Evolutionary conservation across 2,113 vertebrate genomes (phyloP).

Genomic region (Calypte anna): DNA sequence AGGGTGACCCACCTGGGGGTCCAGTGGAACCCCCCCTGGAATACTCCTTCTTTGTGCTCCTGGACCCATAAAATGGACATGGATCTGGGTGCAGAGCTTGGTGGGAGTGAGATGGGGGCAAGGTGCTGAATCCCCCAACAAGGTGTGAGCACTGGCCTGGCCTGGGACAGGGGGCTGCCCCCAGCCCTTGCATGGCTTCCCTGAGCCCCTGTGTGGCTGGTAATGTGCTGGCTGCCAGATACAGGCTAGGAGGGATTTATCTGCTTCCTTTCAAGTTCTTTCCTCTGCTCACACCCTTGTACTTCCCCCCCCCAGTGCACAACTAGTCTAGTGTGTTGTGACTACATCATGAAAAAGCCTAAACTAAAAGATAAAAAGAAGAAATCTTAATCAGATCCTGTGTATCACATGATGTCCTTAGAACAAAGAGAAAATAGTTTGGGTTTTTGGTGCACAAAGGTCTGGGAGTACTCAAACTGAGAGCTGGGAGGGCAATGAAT

Average conservation of each 20-base stretch:
- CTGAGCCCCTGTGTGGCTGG: neutral
- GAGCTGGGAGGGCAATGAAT: neutral
- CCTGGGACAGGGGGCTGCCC: neutral
- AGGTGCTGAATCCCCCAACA: neutral
- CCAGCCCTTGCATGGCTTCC: neutral
- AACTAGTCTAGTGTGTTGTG: neutral
- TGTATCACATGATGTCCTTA: neutral
- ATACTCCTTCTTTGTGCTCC: neutral
- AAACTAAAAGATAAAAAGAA: neutral
- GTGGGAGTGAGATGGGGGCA: neutral
- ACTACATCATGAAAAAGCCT: neutral
- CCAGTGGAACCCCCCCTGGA: neutral
- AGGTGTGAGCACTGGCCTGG: neutral
- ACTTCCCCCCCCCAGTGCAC: neutral
- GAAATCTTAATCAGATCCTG: neutral
- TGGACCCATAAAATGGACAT: fast-evolving
- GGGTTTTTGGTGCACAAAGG: neutral
- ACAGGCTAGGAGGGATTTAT: neutral
- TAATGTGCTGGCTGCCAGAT: neutral
- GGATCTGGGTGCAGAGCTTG: neutral
- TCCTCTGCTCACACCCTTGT: conserved; percentile 34
- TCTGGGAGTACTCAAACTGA: neutral
- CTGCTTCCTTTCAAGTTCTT: conserved; percentile 34
- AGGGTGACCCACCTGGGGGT: neutral
- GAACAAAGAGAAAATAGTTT: neutral